Percentiles rank a stretch among this genome's conserved stretches.
Conservation (phyloP, 2,888 invertebrate species). For the Beris morrisii region DNA sequence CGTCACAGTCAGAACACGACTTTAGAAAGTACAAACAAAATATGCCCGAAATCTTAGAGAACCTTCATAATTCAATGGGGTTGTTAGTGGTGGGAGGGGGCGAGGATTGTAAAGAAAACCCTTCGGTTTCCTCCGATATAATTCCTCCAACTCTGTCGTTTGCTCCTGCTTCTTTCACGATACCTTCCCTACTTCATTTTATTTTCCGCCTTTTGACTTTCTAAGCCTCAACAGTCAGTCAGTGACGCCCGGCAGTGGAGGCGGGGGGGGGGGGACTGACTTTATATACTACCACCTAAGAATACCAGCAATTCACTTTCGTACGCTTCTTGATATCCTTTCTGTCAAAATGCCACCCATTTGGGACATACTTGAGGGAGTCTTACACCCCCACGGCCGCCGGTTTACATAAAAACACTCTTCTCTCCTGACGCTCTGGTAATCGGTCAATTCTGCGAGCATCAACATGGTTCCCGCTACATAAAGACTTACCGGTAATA, state of each 20-base stretch:
- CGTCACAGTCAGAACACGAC: not conserved
- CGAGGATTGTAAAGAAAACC: conserved; percentile 8
- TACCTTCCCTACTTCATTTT: conserved; percentile 28
- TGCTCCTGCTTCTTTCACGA: conserved; percentile 19
- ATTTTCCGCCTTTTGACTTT: conserved; percentile 35
- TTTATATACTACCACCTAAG: conserved; percentile 4
- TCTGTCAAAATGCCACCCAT: not conserved
- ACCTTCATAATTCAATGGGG: conserved; percentile 3
- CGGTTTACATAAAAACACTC: not conserved
- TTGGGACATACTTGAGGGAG: not conserved
- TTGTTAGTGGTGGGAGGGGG: conserved; percentile 1
- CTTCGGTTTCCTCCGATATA: conserved; percentile 3
- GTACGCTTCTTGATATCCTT: conserved; percentile 11
- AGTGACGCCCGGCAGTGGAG: not conserved
- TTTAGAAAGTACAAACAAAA: conserved; percentile 11
- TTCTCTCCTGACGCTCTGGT: not conserved
- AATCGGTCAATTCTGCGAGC: conserved; percentile 28
- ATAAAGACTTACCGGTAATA: too few species aligned
- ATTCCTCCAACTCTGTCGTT: conserved; percentile 1
- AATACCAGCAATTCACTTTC: conserved; percentile 15
- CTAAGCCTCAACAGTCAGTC: conserved; percentile 12
- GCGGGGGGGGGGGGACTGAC: not conserved
- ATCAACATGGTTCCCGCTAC: conserved; percentile 6
- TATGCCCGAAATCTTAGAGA: conserved; percentile 15
- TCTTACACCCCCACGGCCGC: not conserved